phyloP scores from a whole-genome alignment of 2,888 invertebrate species.

The Lutraria lutraria region DNA sequence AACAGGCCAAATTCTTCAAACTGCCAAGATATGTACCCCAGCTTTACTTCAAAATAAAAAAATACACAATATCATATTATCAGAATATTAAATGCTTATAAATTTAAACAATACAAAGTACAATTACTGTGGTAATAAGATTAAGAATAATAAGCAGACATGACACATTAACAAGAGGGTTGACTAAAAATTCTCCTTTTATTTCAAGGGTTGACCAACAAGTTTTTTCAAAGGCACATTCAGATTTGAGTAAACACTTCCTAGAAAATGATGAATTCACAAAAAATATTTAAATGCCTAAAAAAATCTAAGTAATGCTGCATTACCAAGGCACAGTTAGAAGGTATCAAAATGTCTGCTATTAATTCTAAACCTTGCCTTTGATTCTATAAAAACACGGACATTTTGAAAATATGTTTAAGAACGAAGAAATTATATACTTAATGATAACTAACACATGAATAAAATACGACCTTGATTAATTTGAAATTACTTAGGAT shows the following conservation, averaged over 20 bases:
- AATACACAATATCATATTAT: background rate
- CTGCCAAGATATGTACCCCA: background rate
- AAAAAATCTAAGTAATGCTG: background rate
- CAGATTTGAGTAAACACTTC: background rate
- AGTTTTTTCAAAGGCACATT: constrained; percentile 7
- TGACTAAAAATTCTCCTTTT: background rate
- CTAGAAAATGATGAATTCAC: background rate
- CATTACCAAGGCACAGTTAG: background rate
- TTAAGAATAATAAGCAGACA: background rate
- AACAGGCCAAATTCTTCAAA: background rate
- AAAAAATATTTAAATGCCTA: background rate
- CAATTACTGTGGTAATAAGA: background rate
- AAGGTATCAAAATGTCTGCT: background rate
- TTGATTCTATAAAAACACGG: background rate
- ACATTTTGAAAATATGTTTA: background rate
- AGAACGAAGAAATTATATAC: background rate
- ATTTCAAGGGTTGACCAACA: background rate
- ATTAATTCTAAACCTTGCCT: background rate
- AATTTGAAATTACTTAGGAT: background rate
- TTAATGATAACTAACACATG: background rate
- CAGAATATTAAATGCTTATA: background rate
- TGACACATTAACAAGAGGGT: background rate
- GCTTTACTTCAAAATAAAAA: background rate
- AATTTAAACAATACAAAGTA: background rate
- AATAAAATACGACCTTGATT: background rate